Percentiles rank a stretch among this genome's conserved stretches.
Conservation (phyloP, 2,888 invertebrate genomes). For the Blera fallax region DNA sequence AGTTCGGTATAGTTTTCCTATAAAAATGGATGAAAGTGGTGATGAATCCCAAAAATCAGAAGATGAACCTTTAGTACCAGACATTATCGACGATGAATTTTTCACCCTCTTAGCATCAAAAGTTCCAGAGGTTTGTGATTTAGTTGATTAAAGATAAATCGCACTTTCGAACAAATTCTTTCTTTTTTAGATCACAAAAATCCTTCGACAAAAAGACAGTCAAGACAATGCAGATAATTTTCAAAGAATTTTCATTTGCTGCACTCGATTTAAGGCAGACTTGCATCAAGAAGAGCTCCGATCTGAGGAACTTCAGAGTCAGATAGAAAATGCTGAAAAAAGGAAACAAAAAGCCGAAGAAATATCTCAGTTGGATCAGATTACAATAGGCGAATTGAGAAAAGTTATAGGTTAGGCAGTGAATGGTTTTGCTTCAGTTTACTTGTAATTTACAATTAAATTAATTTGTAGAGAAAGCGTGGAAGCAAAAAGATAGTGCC, state of each 20-base stretch:
- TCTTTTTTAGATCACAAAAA: conserved; percentile 77
- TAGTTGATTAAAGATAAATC: background rate
- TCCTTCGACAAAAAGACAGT: conserved; percentile 78
- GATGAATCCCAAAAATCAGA: conserved; percentile 79
- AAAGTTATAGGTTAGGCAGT: conserved; percentile 78
- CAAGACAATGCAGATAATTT: conserved; percentile 80
- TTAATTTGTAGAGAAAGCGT: conserved; percentile 78
- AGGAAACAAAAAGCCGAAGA: conserved; percentile 76
- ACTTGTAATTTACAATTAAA: background rate
- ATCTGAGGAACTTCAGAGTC: conserved; percentile 76
- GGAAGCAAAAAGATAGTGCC: conserved; percentile 81
- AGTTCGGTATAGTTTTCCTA: background rate
- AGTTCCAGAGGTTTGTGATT: conserved; percentile 76
- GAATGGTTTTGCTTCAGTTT: background rate
- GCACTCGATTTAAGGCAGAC: conserved; percentile 78
- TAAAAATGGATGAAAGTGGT: conserved; percentile 65
- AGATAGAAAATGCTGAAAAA: conserved; percentile 75
- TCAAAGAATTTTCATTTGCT: conserved; percentile 79
- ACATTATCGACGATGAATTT: conserved; percentile 80
- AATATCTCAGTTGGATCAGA: conserved; percentile 78
- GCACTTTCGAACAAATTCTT: background rate
- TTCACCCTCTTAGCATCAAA: conserved; percentile 77
- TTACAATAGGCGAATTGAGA: conserved; percentile 79
- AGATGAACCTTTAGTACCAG: conserved; percentile 80
- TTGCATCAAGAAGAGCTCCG: conserved; percentile 76